Evolutionary conservation across 2,888 invertebrate genomes (phyloP).

Genomic region (Oscheius myriophilus): DNA sequence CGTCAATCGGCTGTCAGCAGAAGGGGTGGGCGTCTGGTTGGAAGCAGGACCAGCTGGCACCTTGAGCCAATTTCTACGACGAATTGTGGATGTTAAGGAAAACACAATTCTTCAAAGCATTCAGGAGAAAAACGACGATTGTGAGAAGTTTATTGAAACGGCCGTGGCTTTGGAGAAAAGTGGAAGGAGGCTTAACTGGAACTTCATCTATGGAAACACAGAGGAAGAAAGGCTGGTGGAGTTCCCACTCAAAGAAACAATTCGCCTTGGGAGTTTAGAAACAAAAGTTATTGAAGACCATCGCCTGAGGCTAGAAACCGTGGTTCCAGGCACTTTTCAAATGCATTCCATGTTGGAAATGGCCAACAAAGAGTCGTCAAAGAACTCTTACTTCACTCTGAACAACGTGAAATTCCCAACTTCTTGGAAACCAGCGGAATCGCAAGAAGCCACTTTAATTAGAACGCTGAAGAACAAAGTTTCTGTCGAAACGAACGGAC

Average conservation of each 20-base stretch:
- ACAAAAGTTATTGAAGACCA: conserved; percentile 44
- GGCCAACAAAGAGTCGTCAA: conserved; percentile 3
- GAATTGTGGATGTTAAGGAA: conserved; percentile 37
- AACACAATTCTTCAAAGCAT: conserved; percentile 45
- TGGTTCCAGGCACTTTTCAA: conserved; percentile 58
- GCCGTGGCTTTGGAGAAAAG: conserved; percentile 44
- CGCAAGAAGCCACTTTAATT: neutral
- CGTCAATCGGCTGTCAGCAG: conserved; percentile 34
- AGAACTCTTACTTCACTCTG: conserved; percentile 19
- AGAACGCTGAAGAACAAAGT: conserved; percentile 4
- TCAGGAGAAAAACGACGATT: conserved; percentile 49
- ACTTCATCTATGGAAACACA: conserved; percentile 34
- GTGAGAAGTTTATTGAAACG: conserved; percentile 36
- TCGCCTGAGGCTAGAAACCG: conserved; percentile 37
- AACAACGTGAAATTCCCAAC: conserved; percentile 7
- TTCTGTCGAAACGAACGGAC: neutral
- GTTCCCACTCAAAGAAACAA: conserved; percentile 1
- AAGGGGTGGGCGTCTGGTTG: conserved; percentile 52
- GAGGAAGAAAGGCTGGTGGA: conserved; percentile 13
- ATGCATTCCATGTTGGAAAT: conserved; percentile 26
- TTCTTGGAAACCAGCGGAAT: conserved; percentile 13
- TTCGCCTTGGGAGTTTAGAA: conserved; percentile 30
- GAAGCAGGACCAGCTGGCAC: conserved; percentile 56
- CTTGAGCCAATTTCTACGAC: conserved; percentile 47
- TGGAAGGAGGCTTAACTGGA: conserved; percentile 35